These are phyloP conservation scores for Pangasius sanitwongsei DNA, from an alignment of 2,797 vertebrate species.

Conservation along the genomic window DNA sequence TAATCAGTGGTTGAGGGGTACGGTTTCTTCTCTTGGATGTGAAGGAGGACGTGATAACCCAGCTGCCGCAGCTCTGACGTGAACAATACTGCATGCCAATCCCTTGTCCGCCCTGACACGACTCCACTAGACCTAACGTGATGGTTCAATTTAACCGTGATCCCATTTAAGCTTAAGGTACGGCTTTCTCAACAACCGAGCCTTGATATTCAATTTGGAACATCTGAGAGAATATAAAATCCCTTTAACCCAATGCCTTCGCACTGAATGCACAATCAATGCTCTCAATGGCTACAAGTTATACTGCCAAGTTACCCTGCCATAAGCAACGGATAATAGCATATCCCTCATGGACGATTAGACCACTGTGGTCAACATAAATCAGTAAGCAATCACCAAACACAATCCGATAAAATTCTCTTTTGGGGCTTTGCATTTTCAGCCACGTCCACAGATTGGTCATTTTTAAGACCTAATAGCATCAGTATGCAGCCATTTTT, in stretches of 20 bases:
- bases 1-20: slow-evolving; percentile 31
- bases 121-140: slow-evolving; percentile 34
- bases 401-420: neutral
- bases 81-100: neutral
- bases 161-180: slow-evolving; percentile 53
- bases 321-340: slow-evolving; percentile 22
- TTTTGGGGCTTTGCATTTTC: neutral
- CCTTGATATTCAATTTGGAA: slow-evolving; percentile 55
- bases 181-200: slow-evolving; percentile 44
- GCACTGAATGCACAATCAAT: slow-evolving; percentile 50
- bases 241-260: slow-evolving; percentile 40
- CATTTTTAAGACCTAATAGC: neutral
- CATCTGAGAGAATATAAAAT: slow-evolving; percentile 42
- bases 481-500: neutral
- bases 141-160: slow-evolving; percentile 55
- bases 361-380: neutral
- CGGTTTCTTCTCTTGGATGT: slow-evolving; percentile 29
- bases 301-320: neutral
- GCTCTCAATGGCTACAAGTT: slow-evolving; percentile 15
- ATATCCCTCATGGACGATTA: slow-evolving; percentile 18
- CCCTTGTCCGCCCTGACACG: slow-evolving; percentile 32
- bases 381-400: slow-evolving; percentile 10
- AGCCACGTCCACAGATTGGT: neutral
- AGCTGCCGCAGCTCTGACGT: slow-evolving; percentile 11
- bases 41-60: slow-evolving; percentile 18